These are phyloP conservation scores for Engystomops pustulosus DNA, from an alignment of 2,113 vertebrate genomes.

Conservation along the genomic window DNA sequence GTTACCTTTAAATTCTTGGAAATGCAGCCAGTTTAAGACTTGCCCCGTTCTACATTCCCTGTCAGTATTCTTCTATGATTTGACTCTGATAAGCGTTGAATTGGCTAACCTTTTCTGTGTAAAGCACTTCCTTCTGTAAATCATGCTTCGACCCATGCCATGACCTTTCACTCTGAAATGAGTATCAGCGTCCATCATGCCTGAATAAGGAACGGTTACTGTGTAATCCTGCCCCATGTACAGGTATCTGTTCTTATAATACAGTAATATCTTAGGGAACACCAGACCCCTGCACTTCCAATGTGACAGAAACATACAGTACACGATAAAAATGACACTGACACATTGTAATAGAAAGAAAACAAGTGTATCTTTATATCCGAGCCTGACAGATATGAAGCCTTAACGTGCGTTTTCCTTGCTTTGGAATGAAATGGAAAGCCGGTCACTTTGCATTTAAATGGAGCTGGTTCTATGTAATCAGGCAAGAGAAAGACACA, in stretches of 20 bases:
- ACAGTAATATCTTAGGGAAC: not conserved
- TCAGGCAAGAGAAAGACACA: constrained; percentile 31
- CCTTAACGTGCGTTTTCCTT: constrained; percentile 25
- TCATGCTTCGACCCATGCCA: not conserved
- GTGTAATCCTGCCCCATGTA: not conserved
- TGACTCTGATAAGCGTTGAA: not conserved
- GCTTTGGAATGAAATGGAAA: constrained; percentile 35
- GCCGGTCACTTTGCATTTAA: constrained; percentile 38
- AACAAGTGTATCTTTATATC: constrained; percentile 19
- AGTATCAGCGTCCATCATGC: not conserved
- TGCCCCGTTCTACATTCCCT: no score
- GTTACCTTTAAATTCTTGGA: no score
- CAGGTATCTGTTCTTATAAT: not conserved
- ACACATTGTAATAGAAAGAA: constrained; percentile 7
- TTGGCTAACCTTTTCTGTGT: constrained; percentile 4
- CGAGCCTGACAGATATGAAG: constrained; percentile 24
- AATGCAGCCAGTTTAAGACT: no score
- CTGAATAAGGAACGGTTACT: not conserved
- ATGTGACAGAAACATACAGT: constrained; percentile 10
- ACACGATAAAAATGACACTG: not conserved
- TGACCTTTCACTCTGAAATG: constrained; percentile 19
- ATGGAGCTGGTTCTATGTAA: constrained; percentile 44
- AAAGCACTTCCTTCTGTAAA: not conserved
- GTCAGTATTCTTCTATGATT: no score
- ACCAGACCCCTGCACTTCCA: not conserved